Base-by-base conservation (phyloP, 1,140 invertebrate species). In the Camponotus vicinus region DNA sequence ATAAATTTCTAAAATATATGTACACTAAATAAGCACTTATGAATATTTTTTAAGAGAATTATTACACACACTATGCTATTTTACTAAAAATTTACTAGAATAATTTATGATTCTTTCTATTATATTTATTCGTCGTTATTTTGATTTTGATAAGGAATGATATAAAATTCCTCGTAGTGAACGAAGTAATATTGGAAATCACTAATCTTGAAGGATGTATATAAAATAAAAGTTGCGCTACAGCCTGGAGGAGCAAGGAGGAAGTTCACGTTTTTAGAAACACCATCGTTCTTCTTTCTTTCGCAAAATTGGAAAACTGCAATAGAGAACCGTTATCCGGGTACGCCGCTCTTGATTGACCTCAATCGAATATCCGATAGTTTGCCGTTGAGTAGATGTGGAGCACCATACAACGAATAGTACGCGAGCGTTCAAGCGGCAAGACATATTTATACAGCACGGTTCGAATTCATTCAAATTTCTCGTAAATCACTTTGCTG, bases 311-410 rank as follows among this genome's bases (percentile, higher is more conserved):
- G 69, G 32, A 83, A 59, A 83, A 83, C 55, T 75, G 79, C 69
- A 59, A 82, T 69, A 42, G 79, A 45, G 45, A 73, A 75, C 18
- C 40, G 67, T 82, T 73, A 73, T 45, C 57, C 79, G 57, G 59
- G 11, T 63, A 67, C 69, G 40, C 69, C 69, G 69, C 32, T 73
- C 52, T 52, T 75, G 79, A 83, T 83, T 75, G 79, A 83, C 55
- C 57, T 75, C 79, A 83, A 83, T 80, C 78, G 78, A 80, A 80
- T 83, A 83, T 45, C 79, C 79, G 42, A 83, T 83, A 83, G 55
- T 73, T 75, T 75, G 55, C 69, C 40, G 40, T 32, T 75, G 79
- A 83, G 57, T 63, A 83, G 67, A 83, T 61, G 55, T 32, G 79
- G 32, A 83, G 57, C 71, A 42, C 18, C 40, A 27, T 59, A 61